A percentile compares a stretch with the other conserved stretches of the same genome.
Conservation (phyloP, 2,888 invertebrate genomes). For the Celastrina argiolus region DNA sequence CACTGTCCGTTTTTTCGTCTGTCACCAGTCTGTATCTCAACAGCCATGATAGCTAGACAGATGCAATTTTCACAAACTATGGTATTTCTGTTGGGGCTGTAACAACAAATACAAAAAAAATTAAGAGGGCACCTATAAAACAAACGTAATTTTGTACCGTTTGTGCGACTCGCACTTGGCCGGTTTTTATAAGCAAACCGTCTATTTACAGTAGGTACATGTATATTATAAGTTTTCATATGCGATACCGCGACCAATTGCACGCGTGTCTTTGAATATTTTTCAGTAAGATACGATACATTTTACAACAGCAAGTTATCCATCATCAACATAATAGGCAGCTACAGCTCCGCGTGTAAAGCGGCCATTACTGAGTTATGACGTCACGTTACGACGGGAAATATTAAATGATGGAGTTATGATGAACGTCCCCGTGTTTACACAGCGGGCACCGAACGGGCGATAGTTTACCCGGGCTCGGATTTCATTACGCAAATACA, state of each 20-base stretch:
- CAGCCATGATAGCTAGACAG: no score
- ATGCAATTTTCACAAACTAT: no score
- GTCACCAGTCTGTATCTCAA: no score
- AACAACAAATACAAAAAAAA: no score
- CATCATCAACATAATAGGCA: neutral
- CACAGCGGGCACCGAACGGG: constrained; percentile 34
- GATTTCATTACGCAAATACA: constrained; percentile 26
- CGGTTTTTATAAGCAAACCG: neutral
- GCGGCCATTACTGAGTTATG: constrained; percentile 29
- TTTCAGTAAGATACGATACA: neutral
- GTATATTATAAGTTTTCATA: no score
- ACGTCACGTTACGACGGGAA: constrained; percentile 51
- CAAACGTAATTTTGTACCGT: neutral
- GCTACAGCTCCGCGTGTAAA: neutral
- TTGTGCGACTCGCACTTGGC: neutral
- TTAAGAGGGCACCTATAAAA: no score
- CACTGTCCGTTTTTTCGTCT: no score
- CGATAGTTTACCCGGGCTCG: constrained; percentile 26
- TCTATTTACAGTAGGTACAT: no score
- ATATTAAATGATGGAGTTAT: constrained; percentile 51
- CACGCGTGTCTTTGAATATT: neutral
- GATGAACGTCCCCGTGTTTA: constrained; percentile 38
- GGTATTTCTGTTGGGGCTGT: no score
- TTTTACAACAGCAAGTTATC: neutral
- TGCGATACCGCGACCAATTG: neutral